A percentile compares a stretch with the other conserved stretches of the same genome.
phyloP scores from a whole-genome alignment of 2,797 vertebrate genomes.

The Peromyscus attwateri region DNA sequence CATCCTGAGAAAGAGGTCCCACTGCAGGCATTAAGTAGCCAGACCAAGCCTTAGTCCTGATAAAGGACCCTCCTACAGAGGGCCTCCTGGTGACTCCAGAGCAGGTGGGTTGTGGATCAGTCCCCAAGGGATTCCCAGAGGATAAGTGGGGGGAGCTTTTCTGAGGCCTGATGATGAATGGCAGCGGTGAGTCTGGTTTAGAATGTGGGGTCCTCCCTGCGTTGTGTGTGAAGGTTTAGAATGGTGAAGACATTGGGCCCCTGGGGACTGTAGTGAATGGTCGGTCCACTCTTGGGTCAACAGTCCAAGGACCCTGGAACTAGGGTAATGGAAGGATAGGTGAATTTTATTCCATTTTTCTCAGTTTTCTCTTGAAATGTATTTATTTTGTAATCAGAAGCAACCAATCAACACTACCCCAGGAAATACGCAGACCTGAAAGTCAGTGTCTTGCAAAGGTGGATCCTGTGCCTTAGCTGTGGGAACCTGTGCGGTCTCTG shows the following conservation, averaged over 20 bases:
- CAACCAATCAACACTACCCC: background rate
- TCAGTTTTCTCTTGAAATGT: background rate
- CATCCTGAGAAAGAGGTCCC: background rate
- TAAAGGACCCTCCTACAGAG: background rate
- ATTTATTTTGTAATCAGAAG: background rate
- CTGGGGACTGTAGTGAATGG: fast-evolving
- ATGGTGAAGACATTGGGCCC: fast-evolving
- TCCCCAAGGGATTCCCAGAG: background rate
- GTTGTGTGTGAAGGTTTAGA: too few relatives aligned
- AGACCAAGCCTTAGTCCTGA: fast-evolving
- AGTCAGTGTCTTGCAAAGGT: background rate
- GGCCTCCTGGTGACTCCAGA: background rate
- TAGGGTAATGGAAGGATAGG: background rate
- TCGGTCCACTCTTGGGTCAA: background rate
- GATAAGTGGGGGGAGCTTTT: background rate
- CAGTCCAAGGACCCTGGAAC: background rate
- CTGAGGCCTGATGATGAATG: too few relatives aligned
- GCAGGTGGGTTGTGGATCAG: background rate
- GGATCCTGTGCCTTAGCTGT: background rate
- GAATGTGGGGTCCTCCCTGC: background rate
- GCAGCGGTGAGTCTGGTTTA: background rate
- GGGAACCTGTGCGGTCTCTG: background rate
- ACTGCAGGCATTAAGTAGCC: background rate
- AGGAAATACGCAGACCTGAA: background rate
- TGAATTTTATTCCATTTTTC: background rate